Percentiles rank a stretch among this genome's conserved stretches.
phyloP scores from a whole-genome alignment of 2,113 vertebrate species.

The Tympanuchus pallidicinctus region DNA sequence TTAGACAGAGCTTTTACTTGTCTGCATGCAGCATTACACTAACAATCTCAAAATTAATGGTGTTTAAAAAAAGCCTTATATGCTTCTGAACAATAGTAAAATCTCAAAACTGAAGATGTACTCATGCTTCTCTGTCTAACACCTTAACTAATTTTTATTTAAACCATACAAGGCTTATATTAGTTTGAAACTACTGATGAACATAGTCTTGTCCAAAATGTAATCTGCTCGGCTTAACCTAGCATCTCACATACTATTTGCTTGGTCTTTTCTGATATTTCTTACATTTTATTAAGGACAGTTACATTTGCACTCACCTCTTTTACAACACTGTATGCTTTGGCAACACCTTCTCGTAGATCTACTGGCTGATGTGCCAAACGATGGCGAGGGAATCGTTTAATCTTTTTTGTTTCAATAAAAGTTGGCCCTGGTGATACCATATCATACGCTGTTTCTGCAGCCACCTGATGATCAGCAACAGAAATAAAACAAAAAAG shows the following conservation, averaged over 20 bases:
- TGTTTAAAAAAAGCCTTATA: neutral
- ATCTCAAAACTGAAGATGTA: neutral
- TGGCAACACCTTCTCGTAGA: conserved; percentile 95
- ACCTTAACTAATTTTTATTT: neutral
- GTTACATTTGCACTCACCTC: conserved; percentile 81
- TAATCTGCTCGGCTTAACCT: neutral
- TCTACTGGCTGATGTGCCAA: conserved; percentile 94
- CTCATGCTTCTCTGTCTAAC: neutral
- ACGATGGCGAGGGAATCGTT: conserved; percentile 88
- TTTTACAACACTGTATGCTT: conserved; percentile 96
- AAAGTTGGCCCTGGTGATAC: conserved; percentile 93
- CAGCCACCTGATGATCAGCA: conserved; percentile 85
- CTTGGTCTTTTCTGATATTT: neutral
- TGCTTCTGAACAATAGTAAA: neutral
- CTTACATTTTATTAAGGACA: neutral
- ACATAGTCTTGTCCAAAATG: neutral
- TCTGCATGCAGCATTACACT: neutral
- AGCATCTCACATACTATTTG: neutral
- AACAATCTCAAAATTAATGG: neutral
- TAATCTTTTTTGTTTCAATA: conserved; percentile 85
- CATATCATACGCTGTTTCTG: conserved; percentile 98
- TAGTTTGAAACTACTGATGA: neutral
- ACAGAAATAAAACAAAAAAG: neutral
- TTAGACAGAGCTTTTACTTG: neutral
- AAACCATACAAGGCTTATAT: neutral